phyloP scores from a whole-genome alignment of 92 coral and sea anemone genomes.

The Epizoanthus stellaris region DNA sequence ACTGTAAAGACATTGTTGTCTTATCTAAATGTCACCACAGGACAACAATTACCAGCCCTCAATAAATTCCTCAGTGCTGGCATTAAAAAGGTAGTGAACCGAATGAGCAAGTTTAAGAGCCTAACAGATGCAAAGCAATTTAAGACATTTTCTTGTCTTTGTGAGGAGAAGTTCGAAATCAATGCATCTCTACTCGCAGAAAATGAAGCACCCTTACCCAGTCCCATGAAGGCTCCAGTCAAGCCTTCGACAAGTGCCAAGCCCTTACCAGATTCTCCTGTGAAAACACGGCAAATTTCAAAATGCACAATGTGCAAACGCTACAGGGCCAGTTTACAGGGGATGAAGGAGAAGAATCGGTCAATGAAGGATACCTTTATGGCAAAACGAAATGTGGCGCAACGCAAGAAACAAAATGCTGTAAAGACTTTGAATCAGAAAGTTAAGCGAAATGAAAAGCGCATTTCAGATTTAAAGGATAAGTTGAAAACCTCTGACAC shows the following conservation, averaged over 20 bases:
- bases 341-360: not conserved
- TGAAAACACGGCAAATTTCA: not conserved
- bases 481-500: not conserved
- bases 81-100: not conserved
- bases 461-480: not conserved
- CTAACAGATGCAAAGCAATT: not conserved
- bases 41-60: not conserved
- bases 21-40: not conserved
- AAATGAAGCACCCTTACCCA: not conserved
- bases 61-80: not conserved
- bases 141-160: not conserved
- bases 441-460: not conserved
- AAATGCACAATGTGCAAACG: not conserved
- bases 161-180: not conserved
- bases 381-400: not conserved
- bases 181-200: not conserved
- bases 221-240: not conserved
- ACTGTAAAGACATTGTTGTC: not conserved
- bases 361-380: not conserved
- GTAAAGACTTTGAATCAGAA: not conserved
- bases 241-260: slow-evolving; percentile 1
- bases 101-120: not conserved
- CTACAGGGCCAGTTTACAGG: not conserved
- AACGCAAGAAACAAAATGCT: not conserved
- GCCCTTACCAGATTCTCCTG: not conserved